Percentiles rank a stretch among this genome's conserved stretches.
Conservation (phyloP, 2,888 invertebrate genomes). For the Anarsia innoxiella region DNA sequence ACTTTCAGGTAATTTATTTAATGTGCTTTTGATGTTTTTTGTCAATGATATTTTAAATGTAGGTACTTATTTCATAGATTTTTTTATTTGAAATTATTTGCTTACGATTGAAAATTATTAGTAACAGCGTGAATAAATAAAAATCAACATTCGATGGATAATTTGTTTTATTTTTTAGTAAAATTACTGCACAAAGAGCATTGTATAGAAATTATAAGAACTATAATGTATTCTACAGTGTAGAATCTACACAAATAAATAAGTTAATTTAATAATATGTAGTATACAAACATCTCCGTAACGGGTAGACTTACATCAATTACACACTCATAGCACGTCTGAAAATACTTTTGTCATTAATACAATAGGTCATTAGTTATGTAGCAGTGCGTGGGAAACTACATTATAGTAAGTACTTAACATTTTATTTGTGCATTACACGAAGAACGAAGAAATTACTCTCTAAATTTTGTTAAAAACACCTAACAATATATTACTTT, state of each 20-base stretch:
- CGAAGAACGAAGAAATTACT: background rate
- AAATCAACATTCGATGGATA: no score
- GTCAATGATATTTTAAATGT: no score
- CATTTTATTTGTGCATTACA: conserved; percentile 8
- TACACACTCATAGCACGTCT: conserved; percentile 21
- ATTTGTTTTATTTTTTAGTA: conserved; percentile 19
- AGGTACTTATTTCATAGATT: no score
- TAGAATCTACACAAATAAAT: conserved; percentile 13
- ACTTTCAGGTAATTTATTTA: no score
- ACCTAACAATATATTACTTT: no score
- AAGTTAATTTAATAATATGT: conserved; percentile 4
- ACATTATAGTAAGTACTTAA: conserved; percentile 1
- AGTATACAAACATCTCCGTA: conserved; percentile 15
- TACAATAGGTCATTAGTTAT: conserved; percentile 5
- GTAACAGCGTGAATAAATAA: no score
- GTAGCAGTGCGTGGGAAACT: no score
- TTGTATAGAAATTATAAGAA: conserved; percentile 23
- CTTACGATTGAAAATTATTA: no score
- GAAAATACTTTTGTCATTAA: background rate
- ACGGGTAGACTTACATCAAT: conserved; percentile 3
- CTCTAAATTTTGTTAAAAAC: no score
- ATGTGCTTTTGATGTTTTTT: no score
- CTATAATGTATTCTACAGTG: no score
- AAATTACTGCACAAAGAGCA: conserved; percentile 25
- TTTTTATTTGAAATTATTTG: no score